Conservation (phyloP, 1,140 invertebrate species). For the Steinernema feltiae region DNA sequence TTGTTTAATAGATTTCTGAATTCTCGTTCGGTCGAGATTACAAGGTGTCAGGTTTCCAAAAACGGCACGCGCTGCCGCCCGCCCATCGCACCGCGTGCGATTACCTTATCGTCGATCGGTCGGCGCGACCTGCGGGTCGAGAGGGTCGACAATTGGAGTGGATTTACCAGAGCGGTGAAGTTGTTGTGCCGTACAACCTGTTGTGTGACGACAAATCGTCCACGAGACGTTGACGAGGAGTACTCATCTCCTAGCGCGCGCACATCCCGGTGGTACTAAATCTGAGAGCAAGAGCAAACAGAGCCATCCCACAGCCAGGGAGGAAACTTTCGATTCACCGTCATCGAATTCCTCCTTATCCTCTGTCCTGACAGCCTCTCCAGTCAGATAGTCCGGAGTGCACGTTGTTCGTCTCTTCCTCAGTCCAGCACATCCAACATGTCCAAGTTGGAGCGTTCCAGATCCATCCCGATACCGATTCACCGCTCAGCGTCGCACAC, state of each 20-base stretch:
- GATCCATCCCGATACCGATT: constrained; percentile 35
- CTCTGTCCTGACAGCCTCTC: background rate
- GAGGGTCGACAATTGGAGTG: background rate
- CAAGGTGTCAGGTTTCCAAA: constrained; percentile 4
- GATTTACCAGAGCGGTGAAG: background rate
- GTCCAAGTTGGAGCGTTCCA: constrained; percentile 21
- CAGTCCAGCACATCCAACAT: background rate
- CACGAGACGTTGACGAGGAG: background rate
- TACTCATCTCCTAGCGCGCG: constrained; percentile 1
- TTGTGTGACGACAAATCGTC: background rate
- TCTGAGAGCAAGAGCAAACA: constrained; percentile 12
- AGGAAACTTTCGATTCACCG: background rate
- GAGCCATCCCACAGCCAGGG: background rate
- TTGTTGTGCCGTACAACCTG: background rate
- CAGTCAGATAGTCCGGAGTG: background rate
- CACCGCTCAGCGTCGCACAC: constrained; percentile 44
- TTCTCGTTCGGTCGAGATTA: background rate
- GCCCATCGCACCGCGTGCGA: too few species aligned
- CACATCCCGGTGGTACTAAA: constrained; percentile 5
- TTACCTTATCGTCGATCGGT: too few species aligned
- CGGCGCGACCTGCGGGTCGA: too few species aligned
- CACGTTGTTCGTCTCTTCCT: background rate
- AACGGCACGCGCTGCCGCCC: background rate
- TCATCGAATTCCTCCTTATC: background rate
- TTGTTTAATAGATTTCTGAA: too few species aligned